Conservation (phyloP, 2,888 invertebrate species). For the Nasonovia ribisnigri region DNA sequence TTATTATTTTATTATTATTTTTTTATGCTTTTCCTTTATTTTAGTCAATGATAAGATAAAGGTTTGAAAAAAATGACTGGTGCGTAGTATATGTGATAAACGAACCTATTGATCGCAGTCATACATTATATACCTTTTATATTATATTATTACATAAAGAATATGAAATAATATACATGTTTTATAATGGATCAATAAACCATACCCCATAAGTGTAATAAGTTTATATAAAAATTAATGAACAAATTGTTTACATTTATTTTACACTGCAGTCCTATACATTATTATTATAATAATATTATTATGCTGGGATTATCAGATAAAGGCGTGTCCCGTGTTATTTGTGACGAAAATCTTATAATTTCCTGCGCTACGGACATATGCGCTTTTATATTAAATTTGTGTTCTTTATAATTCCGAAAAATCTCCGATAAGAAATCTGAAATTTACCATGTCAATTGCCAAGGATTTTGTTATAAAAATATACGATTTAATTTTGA, state of each 20-base stretch:
- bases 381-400: conserved; percentile 8
- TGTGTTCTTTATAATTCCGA: not conserved
- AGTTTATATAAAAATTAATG: not conserved
- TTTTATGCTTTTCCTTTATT: not conserved
- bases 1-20: not conserved
- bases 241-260: conserved; percentile 38
- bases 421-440: conserved; percentile 39
- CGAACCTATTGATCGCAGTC: not conserved
- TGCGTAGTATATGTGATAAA: conserved; percentile 11
- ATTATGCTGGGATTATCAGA: conserved; percentile 27
- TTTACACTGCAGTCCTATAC: not conserved
- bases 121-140: conserved; percentile 12
- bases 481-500: not conserved
- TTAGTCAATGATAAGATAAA: conserved; percentile 18
- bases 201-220: not conserved
- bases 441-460: conserved; percentile 22
- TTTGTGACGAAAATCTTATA: conserved; percentile 30
- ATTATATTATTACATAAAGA: not conserved
- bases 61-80: not conserved
- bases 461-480: conserved; percentile 2
- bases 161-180: not conserved
- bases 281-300: conserved; percentile 1
- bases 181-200: conserved; percentile 44
- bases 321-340: conserved; percentile 33
- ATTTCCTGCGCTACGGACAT: conserved; percentile 17